Evolutionary conservation across 1,140 invertebrate genomes (phyloP), one percentile per base, ranked within the genome.

Genomic region (Drosophila mayri): DNA sequence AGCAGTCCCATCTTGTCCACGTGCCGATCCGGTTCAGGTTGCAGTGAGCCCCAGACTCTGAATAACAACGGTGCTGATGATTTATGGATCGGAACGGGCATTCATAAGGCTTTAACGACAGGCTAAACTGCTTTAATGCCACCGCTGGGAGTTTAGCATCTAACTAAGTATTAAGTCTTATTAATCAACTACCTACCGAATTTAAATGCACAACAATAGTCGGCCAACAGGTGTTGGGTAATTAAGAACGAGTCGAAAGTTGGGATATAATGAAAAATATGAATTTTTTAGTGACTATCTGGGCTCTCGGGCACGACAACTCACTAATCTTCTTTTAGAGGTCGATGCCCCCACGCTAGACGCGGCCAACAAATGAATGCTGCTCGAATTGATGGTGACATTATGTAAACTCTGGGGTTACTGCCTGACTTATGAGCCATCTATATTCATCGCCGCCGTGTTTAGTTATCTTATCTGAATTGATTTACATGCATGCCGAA

Each of bases 401-500:
- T 20, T 41, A 47, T 72, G 43, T 60, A 54, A 67, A 41, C 64
- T 22, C 20, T 59, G 44, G 54, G 46, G 55, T 68, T 60, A 52
- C 55, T 43, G 55, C 3, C 67, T 71, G 67, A 57, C 50, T 66
- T 66, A 75, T 64, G 44, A 14, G 32, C 52, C 20, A 74, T 74
- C 61, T 52, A 38, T 65, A 52, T 74, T 65, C 46, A 61, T 40
- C 54, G 40, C 46, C 61, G 52, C 28, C 70, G 40, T 61, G 70
- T 49, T 75, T 55, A 49, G 38, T 52, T 74, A 40, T 46, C 70
- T 75, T 75, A 74, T 74, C 72, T 66, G 57, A 76, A 67, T 44
- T 52, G 54, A 76, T 76, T 76, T 67, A 76, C 73, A 76, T 68
- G 54, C 63, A 76, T 77, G 30, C 74, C 63, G 46, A 68, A 57